Evolutionary conservation across 2,888 invertebrate species (phyloP).

Genomic region (Serrognathus titanus): DNA sequence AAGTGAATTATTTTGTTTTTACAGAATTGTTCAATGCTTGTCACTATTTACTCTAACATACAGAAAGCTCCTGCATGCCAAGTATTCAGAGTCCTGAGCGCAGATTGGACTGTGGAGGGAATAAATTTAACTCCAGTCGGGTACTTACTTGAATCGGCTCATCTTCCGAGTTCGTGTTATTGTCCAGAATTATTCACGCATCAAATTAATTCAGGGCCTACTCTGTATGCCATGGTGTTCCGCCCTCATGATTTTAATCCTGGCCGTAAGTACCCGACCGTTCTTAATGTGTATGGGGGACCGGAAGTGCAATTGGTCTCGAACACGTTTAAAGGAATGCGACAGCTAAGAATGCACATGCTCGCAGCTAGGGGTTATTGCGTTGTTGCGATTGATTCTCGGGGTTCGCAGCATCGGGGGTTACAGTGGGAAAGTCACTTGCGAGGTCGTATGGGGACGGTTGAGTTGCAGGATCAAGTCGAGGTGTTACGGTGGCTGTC

Average conservation of each 20-base stretch:
- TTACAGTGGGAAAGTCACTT: conserved; percentile 89
- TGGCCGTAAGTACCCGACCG: conserved; percentile 79
- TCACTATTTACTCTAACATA: conserved; percentile 81
- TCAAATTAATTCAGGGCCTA: conserved; percentile 65
- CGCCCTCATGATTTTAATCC: conserved; percentile 70
- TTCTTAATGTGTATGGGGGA: conserved; percentile 96
- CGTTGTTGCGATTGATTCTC: conserved; percentile 93
- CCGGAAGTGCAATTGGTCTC: conserved; percentile 97
- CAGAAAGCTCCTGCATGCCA: conserved; percentile 76
- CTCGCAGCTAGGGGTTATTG: conserved; percentile 93
- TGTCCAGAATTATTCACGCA: conserved; percentile 72
- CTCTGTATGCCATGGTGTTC: conserved; percentile 85
- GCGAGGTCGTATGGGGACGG: conserved; percentile 85
- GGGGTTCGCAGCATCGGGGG: conserved; percentile 93
- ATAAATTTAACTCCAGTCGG: conserved; percentile 66
- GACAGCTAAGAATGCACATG: conserved; percentile 91
- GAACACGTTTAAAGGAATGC: conserved; percentile 91
- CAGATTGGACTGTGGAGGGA: conserved; percentile 66
- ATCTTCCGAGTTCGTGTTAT: conserved; percentile 54
- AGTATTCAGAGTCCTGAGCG: conserved; percentile 67
- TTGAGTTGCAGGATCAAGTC: conserved; percentile 89
- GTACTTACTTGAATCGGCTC: conserved; percentile 62
- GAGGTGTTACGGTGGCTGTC: conserved; percentile 88
- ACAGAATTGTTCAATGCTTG: conserved; percentile 75
- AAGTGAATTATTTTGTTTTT: not conserved